Percentiles rank a stretch among this genome's conserved stretches.
phyloP scores from a whole-genome alignment of 2,797 vertebrate species.

The Chelidonichthys spinosus region DNA sequence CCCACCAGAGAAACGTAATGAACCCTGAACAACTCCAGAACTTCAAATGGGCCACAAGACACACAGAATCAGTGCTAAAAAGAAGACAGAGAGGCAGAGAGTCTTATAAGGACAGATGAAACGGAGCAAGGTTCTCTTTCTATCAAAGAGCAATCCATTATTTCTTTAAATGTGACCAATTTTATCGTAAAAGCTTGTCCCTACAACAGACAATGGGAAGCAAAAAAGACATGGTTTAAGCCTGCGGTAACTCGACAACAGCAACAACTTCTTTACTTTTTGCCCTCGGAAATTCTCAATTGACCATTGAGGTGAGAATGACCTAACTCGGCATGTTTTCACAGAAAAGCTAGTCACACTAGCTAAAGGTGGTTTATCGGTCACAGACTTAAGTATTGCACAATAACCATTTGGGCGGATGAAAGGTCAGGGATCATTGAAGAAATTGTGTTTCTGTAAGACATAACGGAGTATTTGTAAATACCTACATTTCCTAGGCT shows the following conservation, averaged over 20 bases:
- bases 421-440: not conserved
- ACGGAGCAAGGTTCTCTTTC: conserved; percentile 5
- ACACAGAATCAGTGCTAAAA: conserved; percentile 48
- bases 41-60: conserved; percentile 54
- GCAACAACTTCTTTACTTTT: too few relatives aligned
- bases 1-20: conserved; percentile 69
- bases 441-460: not conserved
- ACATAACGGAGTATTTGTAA: not conserved
- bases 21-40: conserved; percentile 65
- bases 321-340: too few relatives aligned
- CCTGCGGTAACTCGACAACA: not conserved
- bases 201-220: not conserved
- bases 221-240: not conserved
- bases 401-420: not conserved
- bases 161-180: not conserved
- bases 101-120: conserved; percentile 14
- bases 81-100: conserved; percentile 27
- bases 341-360: not conserved
- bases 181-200: not conserved
- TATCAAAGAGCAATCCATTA: conserved; percentile 6
- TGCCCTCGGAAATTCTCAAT: too few relatives aligned
- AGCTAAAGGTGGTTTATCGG: not conserved
- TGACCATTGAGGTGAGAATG: too few relatives aligned
- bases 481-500: conserved; percentile 76
- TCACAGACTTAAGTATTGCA: not conserved